A percentile compares a stretch with the other conserved stretches of the same genome.
phyloP scores from a whole-genome alignment of 1,140 invertebrate species.

The Pygmarrhopalites habei region DNA sequence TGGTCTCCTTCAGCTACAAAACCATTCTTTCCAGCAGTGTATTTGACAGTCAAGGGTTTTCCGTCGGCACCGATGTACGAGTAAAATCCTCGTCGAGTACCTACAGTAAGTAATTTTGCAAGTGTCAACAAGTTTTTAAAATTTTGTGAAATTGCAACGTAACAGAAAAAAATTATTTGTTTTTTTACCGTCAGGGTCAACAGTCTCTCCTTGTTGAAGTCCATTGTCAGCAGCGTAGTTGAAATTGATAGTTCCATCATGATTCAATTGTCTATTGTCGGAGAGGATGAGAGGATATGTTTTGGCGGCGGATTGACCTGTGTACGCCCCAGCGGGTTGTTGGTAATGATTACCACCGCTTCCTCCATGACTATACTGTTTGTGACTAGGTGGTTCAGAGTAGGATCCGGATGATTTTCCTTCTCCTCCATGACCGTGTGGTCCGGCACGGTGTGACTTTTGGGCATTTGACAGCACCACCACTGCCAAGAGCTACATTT shows the following conservation, averaged over 20 bases:
- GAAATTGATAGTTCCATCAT: constrained; percentile 39
- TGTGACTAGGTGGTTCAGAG: constrained; percentile 7
- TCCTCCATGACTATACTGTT: neutral
- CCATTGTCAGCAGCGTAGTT: constrained; percentile 60
- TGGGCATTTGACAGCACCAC: constrained; percentile 16
- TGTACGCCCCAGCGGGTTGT: neutral
- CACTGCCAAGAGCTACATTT: constrained; percentile 20
- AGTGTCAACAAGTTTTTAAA: too few species aligned
- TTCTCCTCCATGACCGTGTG: constrained; percentile 5
- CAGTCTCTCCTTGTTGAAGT: constrained; percentile 55
- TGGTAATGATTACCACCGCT: neutral
- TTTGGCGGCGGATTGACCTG: constrained; percentile 13
- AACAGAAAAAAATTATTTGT: too few species aligned
- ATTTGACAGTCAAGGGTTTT: constrained; percentile 50
- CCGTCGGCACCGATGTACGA: constrained; percentile 53
- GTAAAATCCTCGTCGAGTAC: constrained; percentile 55
- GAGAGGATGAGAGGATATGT: constrained; percentile 28
- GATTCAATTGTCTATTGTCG: constrained; percentile 35
- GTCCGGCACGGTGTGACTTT: constrained; percentile 1
- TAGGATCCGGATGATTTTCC: neutral
- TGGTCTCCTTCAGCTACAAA: constrained; percentile 38
- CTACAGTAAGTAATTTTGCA: too few species aligned
- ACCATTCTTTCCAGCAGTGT: constrained; percentile 48
- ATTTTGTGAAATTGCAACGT: too few species aligned
- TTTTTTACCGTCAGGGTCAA: constrained; percentile 58